A percentile compares a stretch with the other conserved stretches of the same genome.
phyloP scores from a whole-genome alignment of 2,797 vertebrate genomes.

The Myotis planiceps region DNA sequence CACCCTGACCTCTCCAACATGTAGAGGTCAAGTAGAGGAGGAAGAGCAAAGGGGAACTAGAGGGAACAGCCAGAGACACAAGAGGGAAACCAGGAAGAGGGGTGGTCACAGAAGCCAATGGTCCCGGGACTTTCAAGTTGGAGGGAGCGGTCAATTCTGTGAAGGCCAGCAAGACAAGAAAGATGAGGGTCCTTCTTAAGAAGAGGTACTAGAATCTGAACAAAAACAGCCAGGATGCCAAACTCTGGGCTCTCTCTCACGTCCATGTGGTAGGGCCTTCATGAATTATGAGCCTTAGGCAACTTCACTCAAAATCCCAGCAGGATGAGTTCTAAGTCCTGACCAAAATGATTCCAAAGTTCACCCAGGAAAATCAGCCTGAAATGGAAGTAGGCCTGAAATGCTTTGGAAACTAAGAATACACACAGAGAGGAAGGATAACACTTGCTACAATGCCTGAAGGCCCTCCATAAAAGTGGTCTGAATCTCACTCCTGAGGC shows the following conservation, averaged over 20 bases:
- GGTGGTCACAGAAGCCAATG: background rate
- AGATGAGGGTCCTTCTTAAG: background rate
- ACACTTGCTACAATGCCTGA: background rate
- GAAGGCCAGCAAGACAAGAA: background rate
- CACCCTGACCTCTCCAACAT: background rate
- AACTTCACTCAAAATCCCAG: background rate
- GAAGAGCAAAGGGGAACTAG: too few species aligned
- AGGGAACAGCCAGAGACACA: background rate
- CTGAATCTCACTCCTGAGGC: background rate
- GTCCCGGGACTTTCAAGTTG: background rate
- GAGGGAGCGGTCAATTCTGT: background rate
- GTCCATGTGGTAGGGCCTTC: background rate
- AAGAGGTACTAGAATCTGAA: background rate
- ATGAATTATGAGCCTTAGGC: background rate
- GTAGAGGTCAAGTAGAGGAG: background rate
- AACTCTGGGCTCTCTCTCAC: background rate
- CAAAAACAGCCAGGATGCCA: background rate
- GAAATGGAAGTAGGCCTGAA: background rate
- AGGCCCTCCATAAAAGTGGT: rapidly evolving
- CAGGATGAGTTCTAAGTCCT: background rate
- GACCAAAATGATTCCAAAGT: background rate
- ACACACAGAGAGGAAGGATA: background rate
- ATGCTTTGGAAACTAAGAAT: background rate
- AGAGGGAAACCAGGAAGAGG: background rate
- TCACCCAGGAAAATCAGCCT: background rate